Conservation (phyloP, 2,113 vertebrate species). For the Pithys albifrons region DNA sequence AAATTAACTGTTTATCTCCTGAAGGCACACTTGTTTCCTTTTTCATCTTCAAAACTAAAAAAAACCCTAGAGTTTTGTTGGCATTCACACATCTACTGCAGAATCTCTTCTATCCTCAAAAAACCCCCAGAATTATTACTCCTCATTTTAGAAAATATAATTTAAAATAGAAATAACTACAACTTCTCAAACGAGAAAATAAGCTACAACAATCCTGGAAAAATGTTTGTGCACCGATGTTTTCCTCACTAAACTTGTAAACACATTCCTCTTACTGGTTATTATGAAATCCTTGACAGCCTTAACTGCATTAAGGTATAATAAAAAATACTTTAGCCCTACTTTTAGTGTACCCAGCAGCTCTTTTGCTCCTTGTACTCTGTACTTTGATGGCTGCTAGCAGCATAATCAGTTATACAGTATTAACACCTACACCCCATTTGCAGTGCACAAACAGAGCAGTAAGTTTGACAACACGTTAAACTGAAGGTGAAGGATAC, state of each 20-base stretch:
- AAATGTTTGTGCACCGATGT: background rate
- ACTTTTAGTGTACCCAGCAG: background rate
- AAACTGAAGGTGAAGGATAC: background rate
- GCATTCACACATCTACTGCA: background rate
- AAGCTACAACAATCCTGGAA: background rate
- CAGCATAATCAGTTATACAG: background rate
- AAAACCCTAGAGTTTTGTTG: background rate
- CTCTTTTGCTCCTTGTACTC: background rate
- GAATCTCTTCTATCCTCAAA: background rate
- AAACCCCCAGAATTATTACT: background rate
- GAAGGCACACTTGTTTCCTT: background rate
- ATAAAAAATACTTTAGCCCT: background rate
- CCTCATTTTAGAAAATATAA: background rate
- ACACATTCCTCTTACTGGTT: background rate
- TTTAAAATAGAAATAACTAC: background rate
- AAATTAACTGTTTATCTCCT: background rate
- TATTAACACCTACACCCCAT: background rate
- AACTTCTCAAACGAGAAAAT: background rate
- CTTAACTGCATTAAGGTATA: background rate
- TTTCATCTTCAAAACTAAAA: background rate
- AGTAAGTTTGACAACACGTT: background rate
- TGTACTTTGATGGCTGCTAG: background rate
- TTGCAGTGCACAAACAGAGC: background rate
- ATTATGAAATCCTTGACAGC: constrained; percentile 16
- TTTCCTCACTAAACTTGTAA: background rate